Evolutionary conservation across 2,888 invertebrate species (phyloP), one percentile per base, ranked within the genome.

Genomic region (Isotomurus palustris): DNA sequence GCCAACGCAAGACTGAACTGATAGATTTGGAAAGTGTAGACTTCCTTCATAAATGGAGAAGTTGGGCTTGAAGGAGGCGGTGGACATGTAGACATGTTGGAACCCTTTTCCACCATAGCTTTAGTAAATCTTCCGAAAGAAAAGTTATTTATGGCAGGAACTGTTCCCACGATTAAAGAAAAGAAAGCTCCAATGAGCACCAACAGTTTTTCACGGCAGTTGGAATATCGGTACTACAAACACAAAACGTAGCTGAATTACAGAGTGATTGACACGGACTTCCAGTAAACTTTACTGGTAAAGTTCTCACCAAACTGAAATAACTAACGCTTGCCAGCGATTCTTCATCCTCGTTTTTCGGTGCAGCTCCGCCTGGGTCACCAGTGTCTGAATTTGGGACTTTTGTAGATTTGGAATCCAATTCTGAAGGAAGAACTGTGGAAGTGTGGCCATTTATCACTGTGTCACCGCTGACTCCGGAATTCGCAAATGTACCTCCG

Each of bases 41-140:
- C 62, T 43, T 56, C 56, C 24, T 59, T 56, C 64, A 65, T 67
- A 53, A 68, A 68, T 1, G 57, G 54, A 0, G 61, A 50, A 2
- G 65, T 65, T 29, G 19, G 41, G 47, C 53, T 60, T 1, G 49
- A 48, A 0, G 55, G 14, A 12, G 60, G 64, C 1, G 60, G 67
- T 40, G 65, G 62, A 22, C 54, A 53, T 12, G 59, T 43, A 2
- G 51, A 29, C 3, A 54, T 35, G 45, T 62, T 50, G 1, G 62
- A 65, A 4, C 56, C 61, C 12, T 56, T 58, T 0, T 50, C 56
- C 14, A 68, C 66, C 59, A 68, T 62, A 1, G 56, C 48, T 21
- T 64, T 68, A 19, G 64, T 61, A 35, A 68, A 63, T 40, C 54
- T 36, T 1, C 68, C 68, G 50, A 64, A 68, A 2, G 62, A 44